Percentiles rank a stretch among this genome's conserved stretches.
phyloP scores from a whole-genome alignment of 2,888 invertebrate genomes.

The Arrhopalites spinosus region DNA sequence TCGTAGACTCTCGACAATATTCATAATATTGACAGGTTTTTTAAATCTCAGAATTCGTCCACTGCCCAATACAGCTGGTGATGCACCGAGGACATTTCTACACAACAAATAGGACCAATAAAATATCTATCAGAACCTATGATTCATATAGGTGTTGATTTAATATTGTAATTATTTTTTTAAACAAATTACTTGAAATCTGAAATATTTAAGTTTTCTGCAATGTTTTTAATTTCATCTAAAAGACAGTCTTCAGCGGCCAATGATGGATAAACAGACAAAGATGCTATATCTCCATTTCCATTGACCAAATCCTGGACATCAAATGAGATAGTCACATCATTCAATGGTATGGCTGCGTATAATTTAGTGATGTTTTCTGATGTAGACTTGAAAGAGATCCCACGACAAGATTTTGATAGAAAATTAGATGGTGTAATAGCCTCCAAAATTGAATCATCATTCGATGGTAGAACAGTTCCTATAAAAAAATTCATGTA shows the following conservation, averaged over 20 bases:
- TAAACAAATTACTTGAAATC: conserved; percentile 36
- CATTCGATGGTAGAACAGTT: not conserved
- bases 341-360: conserved; percentile 34
- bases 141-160: no score
- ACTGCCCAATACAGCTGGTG: conserved; percentile 61
- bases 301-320: conserved; percentile 22
- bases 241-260: not conserved
- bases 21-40: conserved; percentile 63
- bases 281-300: conserved; percentile 6
- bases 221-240: conserved; percentile 21
- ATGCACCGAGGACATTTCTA: conserved; percentile 20
- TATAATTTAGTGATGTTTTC: conserved; percentile 39
- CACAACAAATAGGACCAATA: not conserved
- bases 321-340: conserved; percentile 41
- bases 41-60: conserved; percentile 66
- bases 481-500: not conserved
- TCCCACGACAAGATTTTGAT: conserved; percentile 25
- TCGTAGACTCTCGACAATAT: conserved; percentile 70
- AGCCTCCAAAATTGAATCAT: conserved; percentile 25
- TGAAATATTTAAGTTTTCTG: conserved; percentile 24
- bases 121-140: no score
- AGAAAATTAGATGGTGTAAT: conserved; percentile 36
- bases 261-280: not conserved
- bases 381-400: conserved; percentile 26
- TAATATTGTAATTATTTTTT: no score